These are phyloP conservation scores for Linnaemya tessellans DNA, from an alignment of 2,888 invertebrate genomes.

Conservation along the genomic window DNA sequence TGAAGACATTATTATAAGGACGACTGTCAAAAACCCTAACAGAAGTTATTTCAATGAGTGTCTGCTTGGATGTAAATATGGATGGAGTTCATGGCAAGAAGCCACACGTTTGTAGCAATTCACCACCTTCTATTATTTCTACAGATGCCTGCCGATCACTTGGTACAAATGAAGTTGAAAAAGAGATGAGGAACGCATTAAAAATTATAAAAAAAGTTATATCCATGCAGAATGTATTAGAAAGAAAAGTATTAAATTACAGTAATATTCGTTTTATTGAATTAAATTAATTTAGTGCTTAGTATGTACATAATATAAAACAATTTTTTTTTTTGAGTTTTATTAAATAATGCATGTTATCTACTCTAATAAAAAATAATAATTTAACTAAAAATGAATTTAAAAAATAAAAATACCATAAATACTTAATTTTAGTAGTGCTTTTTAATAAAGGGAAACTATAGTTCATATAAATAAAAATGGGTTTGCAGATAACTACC, in stretches of 20 bases:
- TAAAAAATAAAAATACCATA: no score
- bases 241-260: neutral
- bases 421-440: no score
- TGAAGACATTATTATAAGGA: no score
- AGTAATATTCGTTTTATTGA: no score
- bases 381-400: no score
- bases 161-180: neutral
- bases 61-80: conserved; percentile 44
- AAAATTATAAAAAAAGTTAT: neutral
- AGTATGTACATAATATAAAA: neutral
- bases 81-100: conserved; percentile 58
- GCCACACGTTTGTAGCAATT: neutral
- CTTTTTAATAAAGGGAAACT: no score
- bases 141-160: conserved; percentile 1
- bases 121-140: neutral
- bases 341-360: no score
- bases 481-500: no score
- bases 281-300: no score
- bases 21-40: conserved; percentile 54
- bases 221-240: neutral
- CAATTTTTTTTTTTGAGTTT: no score
- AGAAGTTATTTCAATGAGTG: conserved; percentile 36
- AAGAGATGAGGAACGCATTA: neutral
- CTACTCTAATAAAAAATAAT: no score
- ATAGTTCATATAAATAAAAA: no score